A percentile compares a stretch with the other conserved stretches of the same genome.
phyloP scores from a whole-genome alignment of 2,113 vertebrate species.

The Varanus salvator region DNA sequence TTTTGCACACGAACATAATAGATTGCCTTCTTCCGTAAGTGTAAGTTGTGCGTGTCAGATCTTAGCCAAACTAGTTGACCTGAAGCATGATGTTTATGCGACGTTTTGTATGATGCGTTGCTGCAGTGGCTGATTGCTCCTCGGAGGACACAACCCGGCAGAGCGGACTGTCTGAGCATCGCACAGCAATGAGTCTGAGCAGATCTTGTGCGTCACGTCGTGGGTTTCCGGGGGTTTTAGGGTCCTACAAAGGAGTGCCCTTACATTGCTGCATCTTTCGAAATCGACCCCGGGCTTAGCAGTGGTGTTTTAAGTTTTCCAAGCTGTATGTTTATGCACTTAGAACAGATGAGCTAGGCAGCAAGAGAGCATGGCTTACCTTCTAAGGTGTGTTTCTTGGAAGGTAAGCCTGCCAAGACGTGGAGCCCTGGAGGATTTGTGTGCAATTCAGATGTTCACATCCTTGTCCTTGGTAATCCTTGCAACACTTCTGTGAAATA shows the following conservation, averaged over 20 bases:
- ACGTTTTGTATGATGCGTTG: background rate
- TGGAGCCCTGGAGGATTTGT: background rate
- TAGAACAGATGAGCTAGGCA: background rate
- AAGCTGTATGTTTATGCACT: background rate
- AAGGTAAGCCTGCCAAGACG: background rate
- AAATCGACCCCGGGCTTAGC: background rate
- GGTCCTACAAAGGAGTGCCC: background rate
- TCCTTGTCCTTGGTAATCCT: background rate
- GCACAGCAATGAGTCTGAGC: background rate
- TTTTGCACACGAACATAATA: background rate
- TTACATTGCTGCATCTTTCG: background rate
- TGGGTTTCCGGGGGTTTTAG: background rate
- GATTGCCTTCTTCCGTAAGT: background rate
- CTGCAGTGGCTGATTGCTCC: background rate
- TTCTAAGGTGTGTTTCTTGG: background rate
- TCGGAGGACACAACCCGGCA: background rate
- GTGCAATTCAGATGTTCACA: background rate
- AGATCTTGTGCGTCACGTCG: too few relatives aligned
- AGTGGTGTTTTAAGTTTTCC: background rate
- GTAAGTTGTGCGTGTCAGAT: background rate
- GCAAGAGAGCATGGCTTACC: background rate
- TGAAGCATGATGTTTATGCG: background rate
- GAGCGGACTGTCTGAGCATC: background rate
- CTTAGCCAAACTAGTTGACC: background rate
- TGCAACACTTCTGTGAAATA: background rate